Percentiles rank a stretch among this genome's conserved stretches.
Conservation (phyloP, 2,113 vertebrate species). For the Calcarius ornatus region DNA sequence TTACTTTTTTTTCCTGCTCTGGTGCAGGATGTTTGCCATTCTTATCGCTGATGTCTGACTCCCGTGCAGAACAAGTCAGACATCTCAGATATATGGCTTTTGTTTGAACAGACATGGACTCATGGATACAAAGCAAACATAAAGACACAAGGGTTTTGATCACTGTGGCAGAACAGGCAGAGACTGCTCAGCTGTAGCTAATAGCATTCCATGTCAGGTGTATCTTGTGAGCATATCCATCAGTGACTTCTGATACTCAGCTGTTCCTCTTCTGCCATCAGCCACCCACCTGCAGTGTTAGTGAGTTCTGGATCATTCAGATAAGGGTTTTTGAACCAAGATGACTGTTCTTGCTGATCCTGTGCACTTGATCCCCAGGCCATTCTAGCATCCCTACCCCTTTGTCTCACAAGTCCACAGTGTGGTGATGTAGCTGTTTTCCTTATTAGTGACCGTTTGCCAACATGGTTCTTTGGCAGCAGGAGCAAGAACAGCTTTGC, state of each 20-base stretch:
- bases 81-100: background rate
- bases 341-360: no score
- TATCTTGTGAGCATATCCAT: background rate
- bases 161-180: background rate
- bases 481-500: background rate
- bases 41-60: conserved; percentile 33
- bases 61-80: background rate
- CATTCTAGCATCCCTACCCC: background rate
- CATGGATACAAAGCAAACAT: background rate
- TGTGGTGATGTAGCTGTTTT: background rate
- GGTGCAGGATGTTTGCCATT: conserved; percentile 5
- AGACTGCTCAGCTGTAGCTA: background rate
- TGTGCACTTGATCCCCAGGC: background rate
- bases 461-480: background rate
- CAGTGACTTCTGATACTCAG: background rate
- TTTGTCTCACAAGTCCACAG: background rate
- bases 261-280: background rate
- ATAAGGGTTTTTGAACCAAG: background rate
- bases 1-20: background rate
- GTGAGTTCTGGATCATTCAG: background rate
- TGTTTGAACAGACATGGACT: conserved; percentile 47
- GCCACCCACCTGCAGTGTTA: background rate
- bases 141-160: background rate
- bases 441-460: background rate
- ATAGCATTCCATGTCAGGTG: background rate